Evolutionary conservation across 2,888 invertebrate species (phyloP).

Genomic region (Nephrotoma appendiculata): DNA sequence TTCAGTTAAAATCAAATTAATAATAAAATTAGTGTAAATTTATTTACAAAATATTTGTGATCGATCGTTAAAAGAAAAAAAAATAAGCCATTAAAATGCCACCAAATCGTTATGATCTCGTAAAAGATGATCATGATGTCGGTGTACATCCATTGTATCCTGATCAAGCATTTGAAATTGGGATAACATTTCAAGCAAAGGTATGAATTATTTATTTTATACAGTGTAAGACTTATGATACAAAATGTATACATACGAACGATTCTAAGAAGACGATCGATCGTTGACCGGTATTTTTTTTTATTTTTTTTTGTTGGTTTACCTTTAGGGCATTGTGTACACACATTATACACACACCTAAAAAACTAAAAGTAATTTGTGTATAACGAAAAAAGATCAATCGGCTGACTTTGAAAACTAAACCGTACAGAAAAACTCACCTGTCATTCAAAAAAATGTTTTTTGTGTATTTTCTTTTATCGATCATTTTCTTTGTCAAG

Average conservation of each 20-base stretch:
- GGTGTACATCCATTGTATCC: conserved; percentile 79
- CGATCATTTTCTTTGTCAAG: background rate
- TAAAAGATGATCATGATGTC: conserved; percentile 74
- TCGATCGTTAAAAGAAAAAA: background rate
- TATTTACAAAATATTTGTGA: background rate
- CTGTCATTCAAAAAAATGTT: background rate
- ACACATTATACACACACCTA: background rate
- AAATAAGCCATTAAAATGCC: conserved; percentile 44
- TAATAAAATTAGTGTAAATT: background rate
- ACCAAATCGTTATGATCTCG: conserved; percentile 70
- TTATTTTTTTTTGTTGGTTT: background rate
- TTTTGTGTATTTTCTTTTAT: background rate
- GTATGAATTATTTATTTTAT: conserved; percentile 34
- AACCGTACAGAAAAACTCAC: background rate
- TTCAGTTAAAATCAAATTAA: background rate
- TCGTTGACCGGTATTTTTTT: background rate
- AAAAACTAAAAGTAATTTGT: background rate
- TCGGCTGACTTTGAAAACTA: background rate
- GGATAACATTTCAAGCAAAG: conserved; percentile 87
- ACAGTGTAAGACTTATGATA: background rate
- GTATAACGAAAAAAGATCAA: background rate
- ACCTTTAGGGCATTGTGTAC: background rate
- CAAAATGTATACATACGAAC: background rate
- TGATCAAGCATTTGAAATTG: conserved; percentile 68
- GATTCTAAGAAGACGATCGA: background rate